Percentiles rank a stretch among this genome's conserved stretches.
Evolutionary conservation across 1,140 invertebrate genomes (phyloP).

Genomic region (Phymastichus coffea): DNA sequence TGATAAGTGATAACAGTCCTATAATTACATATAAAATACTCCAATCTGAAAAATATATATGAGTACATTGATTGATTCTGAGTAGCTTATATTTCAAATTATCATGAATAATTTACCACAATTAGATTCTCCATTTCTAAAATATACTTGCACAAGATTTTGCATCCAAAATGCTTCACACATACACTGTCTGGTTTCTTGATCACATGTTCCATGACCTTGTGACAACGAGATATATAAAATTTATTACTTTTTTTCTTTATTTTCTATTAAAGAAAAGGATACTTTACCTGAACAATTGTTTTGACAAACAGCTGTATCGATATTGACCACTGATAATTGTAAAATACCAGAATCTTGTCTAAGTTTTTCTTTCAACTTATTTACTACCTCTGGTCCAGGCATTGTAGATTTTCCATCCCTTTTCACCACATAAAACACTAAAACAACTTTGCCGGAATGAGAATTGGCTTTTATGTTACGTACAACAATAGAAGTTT

Average conservation of each 20-base stretch:
- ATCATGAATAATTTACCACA: no score
- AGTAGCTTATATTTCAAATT: not conserved
- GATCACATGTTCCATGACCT: constrained; percentile 85
- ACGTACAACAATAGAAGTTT: constrained; percentile 64
- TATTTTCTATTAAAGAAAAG: no score
- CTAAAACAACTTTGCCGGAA: constrained; percentile 61
- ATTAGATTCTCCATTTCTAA: constrained; percentile 69
- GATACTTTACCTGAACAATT: constrained; percentile 85
- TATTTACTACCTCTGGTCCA: constrained; percentile 62
- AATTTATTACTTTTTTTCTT: no score
- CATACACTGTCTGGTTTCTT: constrained; percentile 77
- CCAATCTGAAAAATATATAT: constrained; percentile 69
- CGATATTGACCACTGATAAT: constrained; percentile 71
- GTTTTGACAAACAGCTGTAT: constrained; percentile 87
- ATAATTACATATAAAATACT: constrained; percentile 85
- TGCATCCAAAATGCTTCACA: constrained; percentile 98
- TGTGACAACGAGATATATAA: constrained; percentile 21
- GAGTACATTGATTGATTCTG: no score
- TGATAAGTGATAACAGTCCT: constrained; percentile 64
- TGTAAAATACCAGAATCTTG: constrained; percentile 74
- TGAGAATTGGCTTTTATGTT: constrained; percentile 62
- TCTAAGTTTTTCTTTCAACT: constrained; percentile 67
- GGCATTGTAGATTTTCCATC: constrained; percentile 53
- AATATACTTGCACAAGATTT: constrained; percentile 66
- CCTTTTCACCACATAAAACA: constrained; percentile 64